Evolutionary conservation across 2,113 vertebrate species (phyloP).

Genomic region (Oriolus oriolus): DNA sequence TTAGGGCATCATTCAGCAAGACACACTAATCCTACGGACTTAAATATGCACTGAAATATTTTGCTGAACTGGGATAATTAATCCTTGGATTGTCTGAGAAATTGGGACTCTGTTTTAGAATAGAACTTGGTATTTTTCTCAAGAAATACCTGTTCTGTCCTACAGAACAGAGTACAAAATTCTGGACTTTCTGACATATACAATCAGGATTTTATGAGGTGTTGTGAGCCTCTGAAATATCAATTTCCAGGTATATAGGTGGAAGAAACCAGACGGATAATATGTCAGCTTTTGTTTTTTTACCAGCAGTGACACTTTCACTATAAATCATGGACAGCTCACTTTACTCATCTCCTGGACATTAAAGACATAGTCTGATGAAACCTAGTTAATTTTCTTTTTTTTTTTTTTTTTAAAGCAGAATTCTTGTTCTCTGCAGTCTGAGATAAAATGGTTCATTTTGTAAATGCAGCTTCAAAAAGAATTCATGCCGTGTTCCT

Average conservation of each 20-base stretch:
- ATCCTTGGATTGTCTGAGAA: background rate
- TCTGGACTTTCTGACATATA: background rate
- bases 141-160: background rate
- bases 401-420: background rate
- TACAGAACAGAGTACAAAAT: background rate
- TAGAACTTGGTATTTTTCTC: background rate
- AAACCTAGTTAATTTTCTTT: background rate
- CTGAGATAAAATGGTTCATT: conserved; percentile 46
- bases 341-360: conserved; percentile 13
- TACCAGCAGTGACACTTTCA: background rate
- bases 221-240: background rate
- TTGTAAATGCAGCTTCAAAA: conserved; percentile 52
- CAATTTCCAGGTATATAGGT: background rate
- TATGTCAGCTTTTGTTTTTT: background rate
- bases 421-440: conserved; percentile 26
- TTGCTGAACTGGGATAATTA: background rate
- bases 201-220: background rate
- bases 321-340: background rate
- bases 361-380: conserved; percentile 9
- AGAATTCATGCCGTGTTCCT: conserved; percentile 7
- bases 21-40: conserved; percentile 12
- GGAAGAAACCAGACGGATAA: background rate
- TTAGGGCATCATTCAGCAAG: background rate
- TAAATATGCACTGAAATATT: background rate
- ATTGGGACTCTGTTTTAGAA: background rate